Percentiles rank a stretch among this genome's conserved stretches.
These are phyloP conservation scores for Apamea epomidion DNA, from an alignment of 2,888 invertebrate genomes.

Conservation along the genomic window DNA sequence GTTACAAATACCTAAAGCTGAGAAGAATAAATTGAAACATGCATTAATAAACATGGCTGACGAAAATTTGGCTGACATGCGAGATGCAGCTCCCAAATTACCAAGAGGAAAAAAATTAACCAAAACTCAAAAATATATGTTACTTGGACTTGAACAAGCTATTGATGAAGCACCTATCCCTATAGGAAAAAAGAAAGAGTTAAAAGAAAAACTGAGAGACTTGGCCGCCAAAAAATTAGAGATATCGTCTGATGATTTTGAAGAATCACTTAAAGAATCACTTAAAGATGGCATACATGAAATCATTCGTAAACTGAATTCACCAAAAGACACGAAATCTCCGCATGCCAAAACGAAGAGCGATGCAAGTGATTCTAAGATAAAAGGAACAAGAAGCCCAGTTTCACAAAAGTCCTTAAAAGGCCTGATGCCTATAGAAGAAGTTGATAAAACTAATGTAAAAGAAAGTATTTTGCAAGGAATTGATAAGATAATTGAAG, in stretches of 20 bases:
- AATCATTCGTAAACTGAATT: conserved; percentile 31
- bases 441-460: not conserved
- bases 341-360: not conserved
- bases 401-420: not conserved
- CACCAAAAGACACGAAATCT: conserved; percentile 22
- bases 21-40: conserved; percentile 1
- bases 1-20: conserved; percentile 4
- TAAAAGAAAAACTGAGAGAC: conserved; percentile 1
- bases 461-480: not conserved
- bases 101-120: not conserved
- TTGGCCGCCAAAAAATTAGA: not conserved
- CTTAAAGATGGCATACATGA: conserved; percentile 44
- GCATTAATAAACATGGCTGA: not conserved
- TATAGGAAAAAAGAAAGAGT: not conserved
- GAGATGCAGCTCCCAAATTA: not conserved
- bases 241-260: not conserved
- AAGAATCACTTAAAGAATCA: conserved; percentile 2
- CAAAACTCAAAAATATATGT: too few species aligned
- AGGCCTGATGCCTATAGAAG: not conserved
- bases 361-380: not conserved
- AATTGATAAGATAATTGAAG: not conserved
- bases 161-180: not conserved
- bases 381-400: not conserved
- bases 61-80: not conserved
- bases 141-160: not conserved